These are phyloP conservation scores for Sericinus montela DNA, from an alignment of 2,888 invertebrate genomes.

Conservation along the genomic window DNA sequence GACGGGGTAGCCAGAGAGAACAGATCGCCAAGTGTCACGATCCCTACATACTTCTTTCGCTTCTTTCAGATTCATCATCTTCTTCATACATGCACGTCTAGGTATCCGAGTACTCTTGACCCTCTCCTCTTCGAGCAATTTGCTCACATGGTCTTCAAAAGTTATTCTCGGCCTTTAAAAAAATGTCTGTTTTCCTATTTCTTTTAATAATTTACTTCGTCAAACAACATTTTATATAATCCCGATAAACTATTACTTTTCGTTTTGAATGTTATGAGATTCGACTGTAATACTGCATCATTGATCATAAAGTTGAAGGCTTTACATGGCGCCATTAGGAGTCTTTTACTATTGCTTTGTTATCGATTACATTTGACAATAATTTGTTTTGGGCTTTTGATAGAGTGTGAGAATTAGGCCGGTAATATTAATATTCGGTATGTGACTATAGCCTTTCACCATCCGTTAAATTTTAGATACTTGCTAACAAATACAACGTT, in stretches of 20 bases:
- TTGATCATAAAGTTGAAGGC: constrained; percentile 22
- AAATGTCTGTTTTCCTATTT: too few species aligned
- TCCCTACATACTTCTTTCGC: too few species aligned
- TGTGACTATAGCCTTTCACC: constrained; percentile 34
- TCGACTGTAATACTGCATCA: constrained; percentile 4
- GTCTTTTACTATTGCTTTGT: constrained; percentile 47
- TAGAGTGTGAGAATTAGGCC: constrained; percentile 48
- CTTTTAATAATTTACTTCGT: too few species aligned
- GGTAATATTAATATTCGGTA: constrained; percentile 28
- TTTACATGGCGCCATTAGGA: constrained; percentile 62
- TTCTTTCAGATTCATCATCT: too few species aligned
- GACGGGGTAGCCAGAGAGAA: too few species aligned
- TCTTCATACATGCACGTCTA: too few species aligned
- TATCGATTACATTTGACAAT: constrained; percentile 64
- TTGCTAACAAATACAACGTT: not conserved
- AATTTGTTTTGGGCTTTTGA: constrained; percentile 40
- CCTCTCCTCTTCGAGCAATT: too few species aligned
- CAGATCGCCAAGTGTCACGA: too few species aligned
- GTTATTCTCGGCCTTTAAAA: too few species aligned
- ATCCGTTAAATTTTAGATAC: constrained; percentile 14
- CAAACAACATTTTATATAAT: too few species aligned
- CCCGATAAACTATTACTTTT: constrained; percentile 1
- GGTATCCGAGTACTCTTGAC: too few species aligned
- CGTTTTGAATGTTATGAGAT: constrained; percentile 8
- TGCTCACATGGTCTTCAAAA: too few species aligned